Percentiles rank a stretch among this genome's conserved stretches.
These are phyloP conservation scores for Turdus rufiventris DNA, from an alignment of 2,113 vertebrate genomes.

Conservation along the genomic window DNA sequence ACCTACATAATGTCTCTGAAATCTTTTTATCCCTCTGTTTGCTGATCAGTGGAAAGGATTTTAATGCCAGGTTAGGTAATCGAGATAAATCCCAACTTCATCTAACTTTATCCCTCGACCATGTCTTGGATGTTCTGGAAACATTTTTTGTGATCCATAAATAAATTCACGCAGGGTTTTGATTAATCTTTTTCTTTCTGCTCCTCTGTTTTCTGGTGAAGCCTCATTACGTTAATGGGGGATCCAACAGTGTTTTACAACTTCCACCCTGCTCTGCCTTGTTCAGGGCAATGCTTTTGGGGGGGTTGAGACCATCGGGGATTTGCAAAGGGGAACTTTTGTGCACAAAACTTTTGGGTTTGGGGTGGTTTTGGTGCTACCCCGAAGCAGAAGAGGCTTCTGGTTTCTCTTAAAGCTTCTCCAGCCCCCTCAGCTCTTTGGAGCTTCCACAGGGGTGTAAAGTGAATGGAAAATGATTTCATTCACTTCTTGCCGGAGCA, in stretches of 20 bases:
- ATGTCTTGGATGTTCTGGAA: constrained; percentile 62
- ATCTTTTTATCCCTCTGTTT: constrained; percentile 70
- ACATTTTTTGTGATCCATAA: constrained; percentile 66
- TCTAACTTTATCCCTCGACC: constrained; percentile 63
- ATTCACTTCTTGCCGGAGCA: not conserved
- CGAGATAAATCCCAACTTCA: constrained; percentile 67
- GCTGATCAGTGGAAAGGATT: constrained; percentile 67
- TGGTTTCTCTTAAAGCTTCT: not conserved
- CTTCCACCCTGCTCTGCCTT: not conserved
- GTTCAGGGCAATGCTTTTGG: not conserved
- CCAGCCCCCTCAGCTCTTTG: not conserved
- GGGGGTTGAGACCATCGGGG: not conserved
- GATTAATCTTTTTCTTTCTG: constrained; percentile 23
- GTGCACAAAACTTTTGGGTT: not conserved
- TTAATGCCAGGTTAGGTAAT: constrained; percentile 69
- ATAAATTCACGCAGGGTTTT: constrained; percentile 61
- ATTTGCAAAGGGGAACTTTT: not conserved
- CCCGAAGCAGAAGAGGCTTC: not conserved
- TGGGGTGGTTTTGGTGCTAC: not conserved
- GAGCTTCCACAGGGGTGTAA: not conserved
- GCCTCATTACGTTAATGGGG: constrained; percentile 46
- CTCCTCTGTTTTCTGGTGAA: not conserved
- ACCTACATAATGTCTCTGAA: constrained; percentile 68
- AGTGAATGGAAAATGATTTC: not conserved
- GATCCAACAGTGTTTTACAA: constrained; percentile 22